Evolutionary conservation across 2,888 invertebrate species (phyloP).

Genomic region (Blastobasis adustella): DNA sequence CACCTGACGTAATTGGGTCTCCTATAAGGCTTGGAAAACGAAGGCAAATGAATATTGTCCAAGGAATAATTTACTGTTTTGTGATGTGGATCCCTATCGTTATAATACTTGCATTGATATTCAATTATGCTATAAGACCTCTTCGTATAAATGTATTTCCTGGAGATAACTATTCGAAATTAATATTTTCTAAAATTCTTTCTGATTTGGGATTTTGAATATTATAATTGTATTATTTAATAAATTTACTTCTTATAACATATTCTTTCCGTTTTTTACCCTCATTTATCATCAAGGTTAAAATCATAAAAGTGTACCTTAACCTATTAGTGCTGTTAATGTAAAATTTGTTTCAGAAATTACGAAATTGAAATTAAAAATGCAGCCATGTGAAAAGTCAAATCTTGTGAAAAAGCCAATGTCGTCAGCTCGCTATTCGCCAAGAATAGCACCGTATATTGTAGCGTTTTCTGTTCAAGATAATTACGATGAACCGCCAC

Average conservation of each 20-base stretch:
- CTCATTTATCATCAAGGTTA: background rate
- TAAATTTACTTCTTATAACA: slow-evolving; percentile 10
- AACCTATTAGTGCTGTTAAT: too few species aligned
- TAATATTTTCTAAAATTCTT: too few species aligned
- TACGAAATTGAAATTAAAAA: background rate
- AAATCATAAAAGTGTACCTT: too few species aligned
- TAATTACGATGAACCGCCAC: slow-evolving; percentile 26
- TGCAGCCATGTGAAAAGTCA: slow-evolving; percentile 2
- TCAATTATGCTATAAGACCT: too few species aligned
- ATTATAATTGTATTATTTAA: slow-evolving; percentile 7
- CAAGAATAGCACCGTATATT: slow-evolving; percentile 23
- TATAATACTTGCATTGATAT: slow-evolving; percentile 24
- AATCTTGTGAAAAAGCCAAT: slow-evolving; percentile 12
- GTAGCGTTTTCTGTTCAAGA: slow-evolving; percentile 33
- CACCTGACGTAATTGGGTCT: too few species aligned
- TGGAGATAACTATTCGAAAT: too few species aligned
- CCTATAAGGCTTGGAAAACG: slow-evolving; percentile 6
- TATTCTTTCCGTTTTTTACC: background rate
- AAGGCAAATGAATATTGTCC: slow-evolving; percentile 28
- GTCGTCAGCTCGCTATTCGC: slow-evolving; percentile 18
- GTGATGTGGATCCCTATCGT: slow-evolving; percentile 43
- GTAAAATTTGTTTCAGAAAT: slow-evolving; percentile 5
- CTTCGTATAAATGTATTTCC: too few species aligned
- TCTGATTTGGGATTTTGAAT: slow-evolving; percentile 51
- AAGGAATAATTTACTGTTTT: slow-evolving; percentile 41